Conservation (phyloP, 2,888 invertebrate genomes). For the Actias luna region DNA sequence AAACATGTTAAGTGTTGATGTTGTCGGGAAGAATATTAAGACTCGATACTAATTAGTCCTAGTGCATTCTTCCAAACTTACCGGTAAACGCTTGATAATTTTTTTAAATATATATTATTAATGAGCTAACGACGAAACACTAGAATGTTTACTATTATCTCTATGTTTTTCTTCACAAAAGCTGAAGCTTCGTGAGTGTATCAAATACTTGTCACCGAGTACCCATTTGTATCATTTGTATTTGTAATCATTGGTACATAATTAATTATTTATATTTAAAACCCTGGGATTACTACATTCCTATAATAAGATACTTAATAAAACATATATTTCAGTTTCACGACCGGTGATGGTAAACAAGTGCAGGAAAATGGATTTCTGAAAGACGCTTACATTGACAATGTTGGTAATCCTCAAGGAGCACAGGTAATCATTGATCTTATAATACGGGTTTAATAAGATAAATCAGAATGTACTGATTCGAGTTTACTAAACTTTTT, state of each 20-base stretch:
- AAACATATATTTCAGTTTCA: constrained; percentile 81
- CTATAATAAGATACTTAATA: neutral
- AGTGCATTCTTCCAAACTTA: neutral
- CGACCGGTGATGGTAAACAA: constrained; percentile 89
- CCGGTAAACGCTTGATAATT: neutral
- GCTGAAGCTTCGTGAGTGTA: no score
- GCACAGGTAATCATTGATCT: constrained; percentile 53
- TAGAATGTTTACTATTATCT: neutral
- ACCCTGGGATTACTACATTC: no score
- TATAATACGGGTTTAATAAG: neutral
- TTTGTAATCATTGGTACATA: no score
- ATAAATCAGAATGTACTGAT: neutral
- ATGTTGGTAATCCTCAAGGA: constrained; percentile 84
- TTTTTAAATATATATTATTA: neutral
- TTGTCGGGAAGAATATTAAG: neutral
- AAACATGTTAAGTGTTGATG: neutral
- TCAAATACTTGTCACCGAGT: no score
- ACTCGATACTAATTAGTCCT: neutral
- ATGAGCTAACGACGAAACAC: neutral
- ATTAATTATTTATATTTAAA: neutral
- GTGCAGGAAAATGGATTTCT: constrained; percentile 89
- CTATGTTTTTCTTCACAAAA: neutral
- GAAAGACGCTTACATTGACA: constrained; percentile 85
- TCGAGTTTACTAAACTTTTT: no score
- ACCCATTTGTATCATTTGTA: no score